Conservation (phyloP, 2,888 invertebrate genomes). For the Sepiola atlantica region DNA sequence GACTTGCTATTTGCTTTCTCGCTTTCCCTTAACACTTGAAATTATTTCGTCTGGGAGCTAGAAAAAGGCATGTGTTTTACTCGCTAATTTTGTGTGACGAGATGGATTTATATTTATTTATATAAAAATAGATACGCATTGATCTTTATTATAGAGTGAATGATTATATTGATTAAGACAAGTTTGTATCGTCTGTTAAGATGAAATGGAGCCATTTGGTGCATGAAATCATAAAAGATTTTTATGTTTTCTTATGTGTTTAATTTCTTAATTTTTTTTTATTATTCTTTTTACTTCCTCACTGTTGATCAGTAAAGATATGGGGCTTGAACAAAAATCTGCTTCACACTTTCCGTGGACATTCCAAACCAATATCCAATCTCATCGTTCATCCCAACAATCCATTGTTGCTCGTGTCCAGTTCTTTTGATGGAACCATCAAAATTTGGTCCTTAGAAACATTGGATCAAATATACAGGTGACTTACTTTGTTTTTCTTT, state of each 20-base stretch:
- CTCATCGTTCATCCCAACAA: conserved; percentile 70
- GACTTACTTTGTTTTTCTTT: conserved; percentile 46
- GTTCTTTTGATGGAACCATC: conserved; percentile 73
- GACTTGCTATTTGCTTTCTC: too few species aligned
- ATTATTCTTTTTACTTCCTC: not conserved
- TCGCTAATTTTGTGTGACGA: too few species aligned
- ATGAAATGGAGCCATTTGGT: too few species aligned
- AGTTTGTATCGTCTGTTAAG: too few species aligned
- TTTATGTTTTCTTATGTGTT: not conserved
- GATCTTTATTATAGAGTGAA: too few species aligned
- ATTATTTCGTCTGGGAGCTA: too few species aligned
- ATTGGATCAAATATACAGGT: conserved; percentile 72
- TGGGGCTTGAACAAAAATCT: conserved; percentile 73
- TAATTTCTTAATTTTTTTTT: not conserved
- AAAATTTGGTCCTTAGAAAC: conserved; percentile 73
- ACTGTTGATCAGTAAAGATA: conserved; percentile 67
- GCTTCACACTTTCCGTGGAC: conserved; percentile 73
- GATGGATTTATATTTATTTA: too few species aligned
- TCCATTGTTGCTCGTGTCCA: conserved; percentile 68
- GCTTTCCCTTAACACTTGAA: too few species aligned
- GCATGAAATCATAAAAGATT: not conserved
- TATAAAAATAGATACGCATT: too few species aligned
- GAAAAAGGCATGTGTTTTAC: too few species aligned
- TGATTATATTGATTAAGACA: too few species aligned
- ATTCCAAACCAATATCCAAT: conserved; percentile 71